Base-by-base conservation (phyloP, 2,113 vertebrate species). In the Pampusana beccarii region DNA sequence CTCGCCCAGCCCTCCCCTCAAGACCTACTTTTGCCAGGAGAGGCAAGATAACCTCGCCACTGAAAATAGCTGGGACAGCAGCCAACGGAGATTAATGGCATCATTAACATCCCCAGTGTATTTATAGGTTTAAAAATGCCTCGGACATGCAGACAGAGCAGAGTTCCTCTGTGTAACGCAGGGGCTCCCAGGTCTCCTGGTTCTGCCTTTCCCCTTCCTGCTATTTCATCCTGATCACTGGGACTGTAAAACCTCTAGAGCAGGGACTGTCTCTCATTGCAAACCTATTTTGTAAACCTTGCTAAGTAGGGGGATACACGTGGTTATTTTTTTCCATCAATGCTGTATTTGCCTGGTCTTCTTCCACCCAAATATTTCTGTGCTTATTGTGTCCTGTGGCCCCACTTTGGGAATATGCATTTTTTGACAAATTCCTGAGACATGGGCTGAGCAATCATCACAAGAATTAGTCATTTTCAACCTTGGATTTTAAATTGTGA, bases 81-180 rank as follows among this genome's bases (percentile, higher is more conserved):
- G 92, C 96, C 96, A 94, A 2, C 16, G 1, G 56, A 92, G 96
- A 93, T 95, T 93, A 95, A 90, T 81, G 95, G 88, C 92, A 86
- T 96, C 90, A 92, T 97, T 95, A 96, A 61, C 17, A 31, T 94
- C 73, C 88, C 34, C 72, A 1, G 90, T 57, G 93, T 96, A 97
- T 96, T 96, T 94, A 95, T 94, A 95, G 93, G 69, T 62, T 86
- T 86, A 50, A 80, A 94, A 92, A 86, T 17, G 65, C 70, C 69
- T 81, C 2, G 0, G 88, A 89, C 91, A 61, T 79, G 57, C 75
- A 72, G 78, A 81, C 34, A 2, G 77, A 89, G 92, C 69, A 14
- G 71, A 44, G 67, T 82, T 66, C 10, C 38, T 88, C 51, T 11
- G 33, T 53, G 78, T 33, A 87, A 60, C 3, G 0, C 31, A 48